Conservation (phyloP, 2,113 vertebrate genomes). For the Synchiropus splendidus region DNA sequence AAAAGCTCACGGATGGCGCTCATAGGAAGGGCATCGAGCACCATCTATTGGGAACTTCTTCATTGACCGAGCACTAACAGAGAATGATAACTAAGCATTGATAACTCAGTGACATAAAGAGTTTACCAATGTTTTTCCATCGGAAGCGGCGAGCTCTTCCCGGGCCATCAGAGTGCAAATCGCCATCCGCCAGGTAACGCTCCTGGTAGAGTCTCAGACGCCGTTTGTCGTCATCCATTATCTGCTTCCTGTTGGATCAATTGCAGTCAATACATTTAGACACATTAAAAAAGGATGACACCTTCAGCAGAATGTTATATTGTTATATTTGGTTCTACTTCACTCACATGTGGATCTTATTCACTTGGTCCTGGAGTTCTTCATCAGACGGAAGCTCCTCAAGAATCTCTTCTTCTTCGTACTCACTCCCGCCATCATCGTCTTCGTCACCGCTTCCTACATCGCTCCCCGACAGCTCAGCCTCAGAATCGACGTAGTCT, state of each 20-base stretch:
- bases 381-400: constrained; percentile 85
- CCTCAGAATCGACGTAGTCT: constrained; percentile 89
- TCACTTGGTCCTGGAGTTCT: constrained; percentile 84
- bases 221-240: constrained; percentile 90
- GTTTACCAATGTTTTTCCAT: constrained; percentile 94
- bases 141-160: constrained; percentile 85
- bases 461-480: constrained; percentile 90
- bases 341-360: constrained; percentile 95
- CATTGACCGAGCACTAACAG: too few species aligned
- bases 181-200: constrained; percentile 83
- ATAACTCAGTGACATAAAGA: too few species aligned
- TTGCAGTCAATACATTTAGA: neutral
- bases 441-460: constrained; percentile 86
- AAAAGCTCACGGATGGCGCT: neutral
- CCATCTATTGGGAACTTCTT: too few species aligned
- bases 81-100: too few species aligned
- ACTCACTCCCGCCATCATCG: constrained; percentile 74
- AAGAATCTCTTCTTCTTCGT: constrained; percentile 85
- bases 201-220: constrained; percentile 87
- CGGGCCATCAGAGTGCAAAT: constrained; percentile 89
- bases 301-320: too few species aligned
- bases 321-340: too few species aligned
- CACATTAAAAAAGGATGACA: too few species aligned
- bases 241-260: constrained; percentile 81
- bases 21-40: too few species aligned